These are phyloP conservation scores for Gallinago undulata DNA, from an alignment of 2,113 vertebrate genomes.

Conservation along the genomic window DNA sequence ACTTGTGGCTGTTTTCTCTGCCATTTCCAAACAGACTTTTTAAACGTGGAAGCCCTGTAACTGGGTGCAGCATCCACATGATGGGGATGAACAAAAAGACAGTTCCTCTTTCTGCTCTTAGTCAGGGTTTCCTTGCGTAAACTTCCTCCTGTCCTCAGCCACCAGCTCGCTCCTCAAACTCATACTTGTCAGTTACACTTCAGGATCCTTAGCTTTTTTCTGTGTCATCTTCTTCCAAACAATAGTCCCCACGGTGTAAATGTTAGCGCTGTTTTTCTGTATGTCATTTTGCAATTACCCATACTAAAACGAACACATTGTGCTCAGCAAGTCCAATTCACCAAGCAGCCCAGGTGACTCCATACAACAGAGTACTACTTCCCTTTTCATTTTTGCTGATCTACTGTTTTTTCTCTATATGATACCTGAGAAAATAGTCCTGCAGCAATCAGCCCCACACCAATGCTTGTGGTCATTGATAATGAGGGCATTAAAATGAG, in stretches of 20 bases:
- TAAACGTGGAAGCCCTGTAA: background rate
- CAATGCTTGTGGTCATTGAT: too few relatives aligned
- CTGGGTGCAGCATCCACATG: background rate
- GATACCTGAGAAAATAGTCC: background rate
- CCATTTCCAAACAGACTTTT: background rate
- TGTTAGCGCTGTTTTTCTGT: rapidly evolving
- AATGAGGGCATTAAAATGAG: background rate
- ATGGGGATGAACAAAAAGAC: background rate
- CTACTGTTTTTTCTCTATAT: background rate
- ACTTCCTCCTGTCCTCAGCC: background rate
- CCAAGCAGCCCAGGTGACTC: background rate
- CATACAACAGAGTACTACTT: too few relatives aligned
- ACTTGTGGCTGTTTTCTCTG: background rate
- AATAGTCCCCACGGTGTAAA: background rate
- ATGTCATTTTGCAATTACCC: background rate
- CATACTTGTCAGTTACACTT: background rate
- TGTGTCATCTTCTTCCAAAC: background rate
- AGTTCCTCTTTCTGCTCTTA: background rate
- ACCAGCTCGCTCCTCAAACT: background rate
- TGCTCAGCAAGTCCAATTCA: background rate
- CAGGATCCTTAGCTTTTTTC: background rate
- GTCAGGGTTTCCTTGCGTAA: background rate
- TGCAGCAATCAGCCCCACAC: too few relatives aligned
- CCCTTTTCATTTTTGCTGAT: background rate
- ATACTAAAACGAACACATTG: background rate